phyloP scores from a whole-genome alignment of 1,140 invertebrate genomes.

The Trypoxylus dichotomus region DNA sequence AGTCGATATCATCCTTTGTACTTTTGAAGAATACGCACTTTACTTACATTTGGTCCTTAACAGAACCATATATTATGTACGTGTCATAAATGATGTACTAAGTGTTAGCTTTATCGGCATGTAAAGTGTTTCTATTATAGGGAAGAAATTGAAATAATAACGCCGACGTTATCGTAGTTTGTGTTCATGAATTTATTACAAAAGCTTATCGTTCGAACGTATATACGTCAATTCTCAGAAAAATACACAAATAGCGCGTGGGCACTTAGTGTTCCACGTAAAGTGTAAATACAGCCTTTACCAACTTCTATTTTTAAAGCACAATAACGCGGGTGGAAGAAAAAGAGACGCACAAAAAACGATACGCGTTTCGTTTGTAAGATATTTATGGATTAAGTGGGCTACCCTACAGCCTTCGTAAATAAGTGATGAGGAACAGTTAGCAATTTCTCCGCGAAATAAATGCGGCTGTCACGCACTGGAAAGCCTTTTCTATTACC shows the following conservation, averaged over 20 bases:
- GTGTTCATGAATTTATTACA: neutral
- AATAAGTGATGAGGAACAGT: conserved; percentile 8
- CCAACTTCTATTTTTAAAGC: neutral
- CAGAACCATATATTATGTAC: neutral
- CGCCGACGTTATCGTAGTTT: neutral
- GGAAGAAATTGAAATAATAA: neutral
- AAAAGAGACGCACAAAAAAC: neutral
- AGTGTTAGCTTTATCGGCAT: neutral
- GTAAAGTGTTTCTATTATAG: neutral
- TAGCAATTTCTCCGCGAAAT: neutral
- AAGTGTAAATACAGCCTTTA: neutral
- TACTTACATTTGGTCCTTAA: no score
- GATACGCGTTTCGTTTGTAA: neutral
- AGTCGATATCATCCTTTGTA: neutral
- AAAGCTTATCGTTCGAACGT: neutral
- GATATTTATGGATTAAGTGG: neutral
- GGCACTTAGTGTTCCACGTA: neutral
- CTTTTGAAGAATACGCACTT: neutral
- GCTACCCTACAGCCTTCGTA: neutral
- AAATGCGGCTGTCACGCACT: neutral
- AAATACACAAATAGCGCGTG: no score
- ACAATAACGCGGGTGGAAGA: neutral
- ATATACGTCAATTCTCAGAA: neutral
- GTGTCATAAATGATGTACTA: neutral
- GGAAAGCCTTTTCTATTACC: neutral